A percentile compares a stretch with the other conserved stretches of the same genome.
These are phyloP conservation scores for Monomorium pharaonis DNA, from an alignment of 1,140 invertebrate genomes.

Conservation along the genomic window DNA sequence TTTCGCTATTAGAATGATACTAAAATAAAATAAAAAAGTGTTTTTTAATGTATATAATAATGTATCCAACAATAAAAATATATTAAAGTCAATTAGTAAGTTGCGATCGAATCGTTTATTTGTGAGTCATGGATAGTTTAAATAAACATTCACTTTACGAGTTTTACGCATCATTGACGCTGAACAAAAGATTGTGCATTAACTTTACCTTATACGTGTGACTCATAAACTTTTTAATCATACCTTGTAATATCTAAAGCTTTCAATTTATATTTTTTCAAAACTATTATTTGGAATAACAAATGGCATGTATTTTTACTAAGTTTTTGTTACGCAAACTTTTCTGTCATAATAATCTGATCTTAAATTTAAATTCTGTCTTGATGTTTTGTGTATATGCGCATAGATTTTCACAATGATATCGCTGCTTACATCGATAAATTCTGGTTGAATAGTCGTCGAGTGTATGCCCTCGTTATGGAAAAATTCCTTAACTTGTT, in stretches of 20 bases:
- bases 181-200: background rate
- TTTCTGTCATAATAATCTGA: background rate
- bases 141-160: background rate
- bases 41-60: background rate
- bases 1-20: conserved; percentile 85
- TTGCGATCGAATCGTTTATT: background rate
- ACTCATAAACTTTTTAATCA: background rate
- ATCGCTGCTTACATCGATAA: conserved; percentile 86
- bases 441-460: conserved; percentile 97
- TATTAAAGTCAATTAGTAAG: background rate
- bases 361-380: background rate
- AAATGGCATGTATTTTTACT: background rate
- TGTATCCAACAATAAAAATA: background rate
- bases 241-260: background rate
- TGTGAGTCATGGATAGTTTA: background rate
- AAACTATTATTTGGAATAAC: background rate
- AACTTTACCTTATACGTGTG: background rate
- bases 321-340: background rate
- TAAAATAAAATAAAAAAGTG: conserved; percentile 72
- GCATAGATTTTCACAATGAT: background rate
- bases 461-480: conserved; percentile 97
- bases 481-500: conserved; percentile 98
- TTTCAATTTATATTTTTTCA: background rate
- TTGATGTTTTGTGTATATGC: background rate
- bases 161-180: conserved; percentile 7